phyloP scores from a whole-genome alignment of 2,113 vertebrate species.

The Ellobius talpinus region DNA sequence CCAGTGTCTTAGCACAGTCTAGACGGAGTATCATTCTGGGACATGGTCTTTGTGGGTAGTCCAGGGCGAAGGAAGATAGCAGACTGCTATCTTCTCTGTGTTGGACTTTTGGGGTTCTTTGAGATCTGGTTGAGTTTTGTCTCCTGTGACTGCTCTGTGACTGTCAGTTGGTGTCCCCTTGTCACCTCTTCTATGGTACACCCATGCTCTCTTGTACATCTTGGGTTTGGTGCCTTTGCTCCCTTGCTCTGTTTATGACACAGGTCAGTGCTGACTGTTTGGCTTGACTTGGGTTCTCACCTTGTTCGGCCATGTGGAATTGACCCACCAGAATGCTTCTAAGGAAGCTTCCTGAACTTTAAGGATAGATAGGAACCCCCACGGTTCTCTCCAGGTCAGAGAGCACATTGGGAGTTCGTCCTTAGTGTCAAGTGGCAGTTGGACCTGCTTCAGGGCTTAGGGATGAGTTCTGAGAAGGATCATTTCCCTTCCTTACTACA shows the following conservation, averaged over 20 bases:
- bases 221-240: background rate
- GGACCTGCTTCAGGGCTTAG: background rate
- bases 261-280: background rate
- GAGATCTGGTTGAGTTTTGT: background rate
- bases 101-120: background rate
- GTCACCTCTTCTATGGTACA: background rate
- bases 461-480: slow-evolving; percentile 7
- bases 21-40: background rate
- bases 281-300: background rate
- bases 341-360: background rate
- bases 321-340: background rate
- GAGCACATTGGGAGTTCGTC: background rate
- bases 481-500: background rate
- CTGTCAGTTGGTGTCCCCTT: background rate
- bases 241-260: background rate
- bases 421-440: background rate
- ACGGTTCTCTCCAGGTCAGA: background rate
- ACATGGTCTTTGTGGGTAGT: background rate
- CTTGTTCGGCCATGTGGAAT: background rate
- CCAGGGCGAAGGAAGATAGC: background rate
- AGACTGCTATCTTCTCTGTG: background rate
- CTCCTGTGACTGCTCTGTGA: background rate
- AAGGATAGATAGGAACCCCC: background rate
- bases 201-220: background rate
- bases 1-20: background rate